Conservation (phyloP, 1,140 invertebrate genomes). For the Psilanteris sp. region DNA sequence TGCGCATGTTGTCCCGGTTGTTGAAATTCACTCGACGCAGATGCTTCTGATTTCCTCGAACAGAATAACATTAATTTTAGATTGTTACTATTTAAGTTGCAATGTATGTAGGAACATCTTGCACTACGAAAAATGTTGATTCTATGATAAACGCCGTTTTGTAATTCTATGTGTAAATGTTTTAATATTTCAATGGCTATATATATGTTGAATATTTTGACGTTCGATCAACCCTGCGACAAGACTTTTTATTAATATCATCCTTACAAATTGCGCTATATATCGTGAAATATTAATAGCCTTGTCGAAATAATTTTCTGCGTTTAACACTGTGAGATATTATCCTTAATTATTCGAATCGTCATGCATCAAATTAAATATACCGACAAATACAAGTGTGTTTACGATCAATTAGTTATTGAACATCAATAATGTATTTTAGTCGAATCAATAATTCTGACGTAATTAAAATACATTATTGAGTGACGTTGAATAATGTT, state of each 20-base stretch:
- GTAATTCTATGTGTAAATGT: slow-evolving; percentile 12
- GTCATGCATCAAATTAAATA: slow-evolving; percentile 4
- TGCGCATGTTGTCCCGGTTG: slow-evolving; percentile 1
- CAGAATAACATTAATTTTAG: slow-evolving; percentile 34
- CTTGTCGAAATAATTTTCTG: not conserved
- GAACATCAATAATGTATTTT: too few species aligned
- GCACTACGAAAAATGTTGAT: too few species aligned
- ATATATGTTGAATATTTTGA: slow-evolving; percentile 12
- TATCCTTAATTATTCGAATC: slow-evolving; percentile 1
- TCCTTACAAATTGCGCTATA: not conserved
- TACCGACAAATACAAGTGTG: not conserved
- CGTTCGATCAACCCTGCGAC: not conserved
- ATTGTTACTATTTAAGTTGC: slow-evolving; percentile 23
- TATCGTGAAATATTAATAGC: slow-evolving; percentile 7
- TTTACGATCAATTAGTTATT: too few species aligned
- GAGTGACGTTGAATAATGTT: too few species aligned
- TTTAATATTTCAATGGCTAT: slow-evolving; percentile 11
- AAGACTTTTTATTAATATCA: not conserved
- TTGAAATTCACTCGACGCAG: slow-evolving; percentile 37
- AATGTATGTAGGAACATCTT: slow-evolving; percentile 6
- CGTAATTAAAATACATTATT: too few species aligned
- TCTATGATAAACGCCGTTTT: not conserved
- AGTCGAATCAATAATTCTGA: too few species aligned
- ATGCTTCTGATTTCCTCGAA: slow-evolving; percentile 22
- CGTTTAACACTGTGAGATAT: not conserved